A percentile compares a stretch with the other conserved stretches of the same genome.
These are phyloP conservation scores for Drosophila teissieri DNA, from an alignment of 1,140 invertebrate species.

Conservation along the genomic window DNA sequence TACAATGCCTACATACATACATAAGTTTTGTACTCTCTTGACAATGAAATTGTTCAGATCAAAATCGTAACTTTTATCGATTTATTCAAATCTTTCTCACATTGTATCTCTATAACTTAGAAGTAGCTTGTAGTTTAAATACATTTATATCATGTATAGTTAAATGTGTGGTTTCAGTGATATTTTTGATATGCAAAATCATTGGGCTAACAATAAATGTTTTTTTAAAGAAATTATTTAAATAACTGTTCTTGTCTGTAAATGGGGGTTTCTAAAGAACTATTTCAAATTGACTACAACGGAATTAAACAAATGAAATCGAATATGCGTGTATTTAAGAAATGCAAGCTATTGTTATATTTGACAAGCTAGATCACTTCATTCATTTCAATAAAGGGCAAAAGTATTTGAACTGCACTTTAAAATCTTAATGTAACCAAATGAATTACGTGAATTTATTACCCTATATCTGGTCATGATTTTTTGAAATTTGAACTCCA, in stretches of 20 bases:
- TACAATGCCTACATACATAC: constrained; percentile 1
- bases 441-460: no score
- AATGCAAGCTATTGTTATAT: no score
- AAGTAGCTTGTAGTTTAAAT: constrained; percentile 41
- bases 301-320: no score
- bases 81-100: constrained; percentile 31
- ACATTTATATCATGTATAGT: constrained; percentile 33
- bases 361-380: no score
- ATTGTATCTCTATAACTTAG: constrained; percentile 46
- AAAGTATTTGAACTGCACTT: no score
- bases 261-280: neutral
- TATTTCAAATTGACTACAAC: no score
- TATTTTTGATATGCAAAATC: constrained; percentile 1
- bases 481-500: no score
- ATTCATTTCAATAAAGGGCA: no score
- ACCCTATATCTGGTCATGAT: no score
- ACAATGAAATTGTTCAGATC: constrained; percentile 75
- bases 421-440: no score
- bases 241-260: neutral
- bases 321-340: no score
- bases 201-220: constrained; percentile 49
- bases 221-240: constrained; percentile 19
- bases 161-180: constrained; percentile 21
- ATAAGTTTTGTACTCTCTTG: constrained; percentile 42
- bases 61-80: constrained; percentile 13